Evolutionary conservation across 2,797 vertebrate genomes (phyloP).

Genomic region (Euthynnus affinis): DNA sequence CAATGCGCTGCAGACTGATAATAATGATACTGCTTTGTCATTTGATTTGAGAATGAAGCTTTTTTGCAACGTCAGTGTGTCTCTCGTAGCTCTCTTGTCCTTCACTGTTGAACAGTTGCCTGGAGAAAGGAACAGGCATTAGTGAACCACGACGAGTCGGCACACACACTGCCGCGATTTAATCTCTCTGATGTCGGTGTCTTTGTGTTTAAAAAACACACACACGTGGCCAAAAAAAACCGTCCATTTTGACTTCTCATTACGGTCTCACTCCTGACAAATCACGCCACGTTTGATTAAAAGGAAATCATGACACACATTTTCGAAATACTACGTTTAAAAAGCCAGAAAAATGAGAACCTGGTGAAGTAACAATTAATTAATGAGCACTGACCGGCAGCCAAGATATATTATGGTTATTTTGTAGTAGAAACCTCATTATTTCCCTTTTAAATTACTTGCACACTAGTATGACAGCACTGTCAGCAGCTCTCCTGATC

Average conservation of each 20-base stretch:
- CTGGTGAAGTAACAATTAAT: neutral
- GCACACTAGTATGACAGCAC: neutral
- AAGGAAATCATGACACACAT: neutral
- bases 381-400: neutral
- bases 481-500: neutral
- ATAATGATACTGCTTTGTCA: neutral
- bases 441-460: conserved; percentile 17
- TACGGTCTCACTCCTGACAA: neutral
- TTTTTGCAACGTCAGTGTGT: neutral
- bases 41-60: neutral
- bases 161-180: neutral
- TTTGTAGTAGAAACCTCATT: neutral
- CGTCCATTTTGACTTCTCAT: neutral
- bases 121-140: neutral
- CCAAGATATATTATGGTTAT: too few relatives aligned
- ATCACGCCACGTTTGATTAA: neutral
- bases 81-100: neutral
- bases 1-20: neutral
- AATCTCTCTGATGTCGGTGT: neutral
- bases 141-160: neutral
- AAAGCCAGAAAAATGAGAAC: neutral
- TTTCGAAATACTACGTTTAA: neutral
- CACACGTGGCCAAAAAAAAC: neutral
- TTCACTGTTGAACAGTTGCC: neutral
- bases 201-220: neutral